These are phyloP conservation scores for Eurytoma californica DNA, from an alignment of 2,888 invertebrate species.

Conservation along the genomic window DNA sequence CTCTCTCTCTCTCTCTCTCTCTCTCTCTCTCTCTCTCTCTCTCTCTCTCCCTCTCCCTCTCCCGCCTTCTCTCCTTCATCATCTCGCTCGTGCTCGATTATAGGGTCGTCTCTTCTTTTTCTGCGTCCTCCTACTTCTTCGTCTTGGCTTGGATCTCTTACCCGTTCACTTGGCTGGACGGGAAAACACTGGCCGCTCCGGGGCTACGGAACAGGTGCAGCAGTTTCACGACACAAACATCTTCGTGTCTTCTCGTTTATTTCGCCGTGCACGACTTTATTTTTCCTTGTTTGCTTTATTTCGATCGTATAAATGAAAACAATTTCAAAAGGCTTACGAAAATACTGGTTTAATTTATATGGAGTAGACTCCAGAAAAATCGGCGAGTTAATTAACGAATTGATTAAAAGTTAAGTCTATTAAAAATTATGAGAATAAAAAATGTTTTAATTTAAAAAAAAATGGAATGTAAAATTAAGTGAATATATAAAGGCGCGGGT, in stretches of 20 bases:
- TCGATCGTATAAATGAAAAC: slow-evolving; percentile 52
- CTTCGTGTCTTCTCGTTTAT: slow-evolving; percentile 48
- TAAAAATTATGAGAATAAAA: too few species aligned
- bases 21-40: slow-evolving; percentile 23
- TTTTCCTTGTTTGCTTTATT: slow-evolving; percentile 38
- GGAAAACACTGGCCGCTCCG: slow-evolving; percentile 46
- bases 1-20: too few species aligned
- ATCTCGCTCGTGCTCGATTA: slow-evolving; percentile 11
- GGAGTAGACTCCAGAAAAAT: background rate
- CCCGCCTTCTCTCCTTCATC: background rate
- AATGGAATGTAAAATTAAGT: too few species aligned
- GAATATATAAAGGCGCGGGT: too few species aligned
- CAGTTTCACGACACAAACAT: slow-evolving; percentile 51
- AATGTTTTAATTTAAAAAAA: too few species aligned
- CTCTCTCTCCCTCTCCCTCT: background rate
- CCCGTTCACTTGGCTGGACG: background rate
- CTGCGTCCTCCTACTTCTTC: background rate
- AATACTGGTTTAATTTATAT: slow-evolving; percentile 44
- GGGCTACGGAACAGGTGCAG: slow-evolving; percentile 45
- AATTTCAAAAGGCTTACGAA: slow-evolving; percentile 39
- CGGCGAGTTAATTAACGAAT: too few species aligned
- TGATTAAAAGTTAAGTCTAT: too few species aligned
- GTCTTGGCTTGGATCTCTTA: slow-evolving; percentile 18
- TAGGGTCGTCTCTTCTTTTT: background rate
- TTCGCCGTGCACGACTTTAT: slow-evolving; percentile 37